phyloP scores from a whole-genome alignment of 2,888 invertebrate species.

The Apoda limacodes region DNA sequence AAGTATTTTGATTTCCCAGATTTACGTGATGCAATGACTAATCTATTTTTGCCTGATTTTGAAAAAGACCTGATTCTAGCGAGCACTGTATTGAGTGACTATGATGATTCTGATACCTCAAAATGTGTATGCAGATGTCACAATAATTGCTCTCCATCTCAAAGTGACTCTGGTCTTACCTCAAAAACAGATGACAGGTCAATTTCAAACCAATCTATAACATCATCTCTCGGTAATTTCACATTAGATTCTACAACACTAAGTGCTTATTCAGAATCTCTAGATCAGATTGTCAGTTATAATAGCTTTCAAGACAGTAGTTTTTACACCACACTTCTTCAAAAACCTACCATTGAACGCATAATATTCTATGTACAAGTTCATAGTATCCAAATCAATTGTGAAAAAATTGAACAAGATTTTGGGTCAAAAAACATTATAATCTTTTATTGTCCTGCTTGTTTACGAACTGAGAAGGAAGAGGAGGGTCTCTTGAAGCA shows the following conservation, averaged over 20 bases:
- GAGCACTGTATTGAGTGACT: conserved; percentile 14
- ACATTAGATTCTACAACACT: conserved; percentile 45
- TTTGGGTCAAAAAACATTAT: conserved; percentile 34
- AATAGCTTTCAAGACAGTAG: conserved; percentile 52
- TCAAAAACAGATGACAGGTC: conserved; percentile 33
- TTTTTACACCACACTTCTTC: conserved; percentile 36
- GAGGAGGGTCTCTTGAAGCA: conserved; percentile 45
- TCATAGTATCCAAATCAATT: conserved; percentile 48
- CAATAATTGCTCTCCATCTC: conserved; percentile 22
- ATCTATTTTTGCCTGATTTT: conserved; percentile 32
- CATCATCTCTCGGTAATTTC: conserved; percentile 58
- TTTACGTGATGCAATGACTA: conserved; percentile 43
- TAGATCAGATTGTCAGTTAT: conserved; percentile 51
- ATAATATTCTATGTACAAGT: conserved; percentile 59
- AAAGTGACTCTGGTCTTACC: conserved; percentile 38
- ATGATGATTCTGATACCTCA: conserved; percentile 20
- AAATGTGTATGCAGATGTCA: conserved; percentile 42
- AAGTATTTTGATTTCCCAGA: conserved; percentile 55
- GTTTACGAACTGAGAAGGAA: conserved; percentile 35
- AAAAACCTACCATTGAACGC: conserved; percentile 51
- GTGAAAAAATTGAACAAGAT: conserved; percentile 26
- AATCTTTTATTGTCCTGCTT: conserved; percentile 44
- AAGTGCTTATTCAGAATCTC: conserved; percentile 53
- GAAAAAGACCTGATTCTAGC: conserved; percentile 10
- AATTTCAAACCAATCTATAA: conserved; percentile 37